Base-by-base conservation (phyloP, 2,888 invertebrate species). In the Agrotis puta region DNA sequence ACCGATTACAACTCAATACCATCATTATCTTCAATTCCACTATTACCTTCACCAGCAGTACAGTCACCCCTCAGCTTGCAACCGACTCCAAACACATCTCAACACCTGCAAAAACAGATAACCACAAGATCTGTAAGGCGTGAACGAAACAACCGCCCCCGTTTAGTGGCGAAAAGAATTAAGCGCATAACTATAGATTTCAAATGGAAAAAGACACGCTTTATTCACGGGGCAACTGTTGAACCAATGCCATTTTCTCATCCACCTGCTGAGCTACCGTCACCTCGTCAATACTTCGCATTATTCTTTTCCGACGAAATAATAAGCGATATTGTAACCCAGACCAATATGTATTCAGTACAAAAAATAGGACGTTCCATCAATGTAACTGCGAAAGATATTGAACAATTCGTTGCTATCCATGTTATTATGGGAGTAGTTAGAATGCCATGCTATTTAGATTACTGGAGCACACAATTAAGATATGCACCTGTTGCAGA, bases 341-440 rank as follows among this genome's bases (percentile, higher is more conserved):
- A 59, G 27, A 75, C 64, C 18, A 75, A 75, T 54, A 59, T 67
- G 33, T 70, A 75, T 64, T 70, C 70, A 50, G 63, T 67, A 67
- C 61, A 61, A 64, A 64, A 56, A 51, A 57, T 62, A 54, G 75
- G 74, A 22, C 57, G 56, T n/a, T 71, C 68, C 47, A 65, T 74
- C 58, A 63, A 73, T 56, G 27, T 74, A 45, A 56, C 67, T 58
- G 50, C 67, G 59, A 78, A 85, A 50, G 85, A 88, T 63, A 58
- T 87, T 27, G 64, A 74, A 47, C 79, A 84, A 76, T 88, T 88
- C 79, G 22, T 88, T 22, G 81, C 83, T 16, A 88, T 88, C n/a
- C 73, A 85, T 65, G 74, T 88, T 22, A 57, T 85, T 4, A 87
- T 88, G 88, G 87, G 88, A 43, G 78, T 88, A 53, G 85, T 86